phyloP scores from a whole-genome alignment of 2,888 invertebrate species.

The Thecocarcelia acutangulata region DNA sequence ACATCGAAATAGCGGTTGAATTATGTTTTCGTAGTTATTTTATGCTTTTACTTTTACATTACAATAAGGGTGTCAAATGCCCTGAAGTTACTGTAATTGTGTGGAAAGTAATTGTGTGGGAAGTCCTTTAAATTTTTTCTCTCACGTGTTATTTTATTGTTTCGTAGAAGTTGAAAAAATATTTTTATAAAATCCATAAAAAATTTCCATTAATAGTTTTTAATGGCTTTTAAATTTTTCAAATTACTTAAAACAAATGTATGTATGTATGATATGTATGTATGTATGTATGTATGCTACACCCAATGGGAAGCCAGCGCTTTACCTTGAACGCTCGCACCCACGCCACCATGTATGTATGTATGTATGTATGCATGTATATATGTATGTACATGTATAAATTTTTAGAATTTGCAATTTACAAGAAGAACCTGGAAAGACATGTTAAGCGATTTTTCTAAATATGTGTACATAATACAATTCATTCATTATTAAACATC shows the following conservation, averaged over 20 bases:
- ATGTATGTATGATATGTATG: not conserved
- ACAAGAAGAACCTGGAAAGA: no score
- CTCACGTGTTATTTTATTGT: slow-evolving; percentile 66
- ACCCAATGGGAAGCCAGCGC: no score
- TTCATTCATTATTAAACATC: no score
- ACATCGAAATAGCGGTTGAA: slow-evolving; percentile 5
- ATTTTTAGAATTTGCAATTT: no score
- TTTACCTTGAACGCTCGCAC: no score
- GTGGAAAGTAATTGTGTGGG: slow-evolving; percentile 65
- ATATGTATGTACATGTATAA: no score
- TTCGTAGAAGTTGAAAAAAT: slow-evolving; percentile 13
- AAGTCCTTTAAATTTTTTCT: slow-evolving; percentile 67
- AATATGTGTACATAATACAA: no score
- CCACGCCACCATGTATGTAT: no score
- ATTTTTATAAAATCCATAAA: slow-evolving; percentile 59
- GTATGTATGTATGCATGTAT: no score
- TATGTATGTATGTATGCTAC: no score
- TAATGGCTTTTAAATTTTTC: slow-evolving; percentile 58
- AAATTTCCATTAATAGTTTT: slow-evolving; percentile 67
- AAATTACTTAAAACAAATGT: slow-evolving; percentile 18
- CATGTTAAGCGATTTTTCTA: no score
- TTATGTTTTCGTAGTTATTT: slow-evolving; percentile 19
- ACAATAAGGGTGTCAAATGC: slow-evolving; percentile 54
- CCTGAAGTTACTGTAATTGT: slow-evolving; percentile 33
- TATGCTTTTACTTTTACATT: slow-evolving; percentile 5